Conservation (phyloP, 2,113 vertebrate genomes). For the Hepsetus odoe region DNA sequence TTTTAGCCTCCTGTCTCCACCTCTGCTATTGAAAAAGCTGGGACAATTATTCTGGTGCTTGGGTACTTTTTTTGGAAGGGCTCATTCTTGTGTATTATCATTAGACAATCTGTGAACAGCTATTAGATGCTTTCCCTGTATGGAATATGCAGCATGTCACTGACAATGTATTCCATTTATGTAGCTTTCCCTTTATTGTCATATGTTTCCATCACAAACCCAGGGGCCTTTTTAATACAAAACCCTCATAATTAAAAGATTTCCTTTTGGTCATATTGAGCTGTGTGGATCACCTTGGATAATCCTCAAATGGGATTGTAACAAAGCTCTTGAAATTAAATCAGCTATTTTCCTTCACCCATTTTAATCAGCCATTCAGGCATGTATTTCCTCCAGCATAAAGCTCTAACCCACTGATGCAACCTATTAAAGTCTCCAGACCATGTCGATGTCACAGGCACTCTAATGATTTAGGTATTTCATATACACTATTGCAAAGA, state of each 20-base stretch:
- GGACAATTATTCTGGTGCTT: neutral
- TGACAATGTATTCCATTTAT: too few species aligned
- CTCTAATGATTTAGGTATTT: neutral
- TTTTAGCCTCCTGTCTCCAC: conserved; percentile 3
- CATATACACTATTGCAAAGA: neutral
- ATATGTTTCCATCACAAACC: neutral
- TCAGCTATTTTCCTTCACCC: neutral
- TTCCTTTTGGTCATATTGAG: neutral
- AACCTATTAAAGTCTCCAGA: neutral
- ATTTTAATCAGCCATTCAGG: neutral
- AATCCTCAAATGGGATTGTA: neutral
- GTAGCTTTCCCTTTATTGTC: neutral
- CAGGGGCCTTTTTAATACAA: neutral
- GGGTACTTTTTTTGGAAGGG: neutral
- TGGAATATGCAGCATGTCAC: neutral
- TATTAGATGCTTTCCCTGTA: neutral
- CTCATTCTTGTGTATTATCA: neutral
- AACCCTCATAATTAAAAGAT: neutral
- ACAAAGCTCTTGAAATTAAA: neutral
- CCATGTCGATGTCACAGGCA: neutral
- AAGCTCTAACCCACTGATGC: neutral
- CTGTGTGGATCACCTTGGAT: neutral
- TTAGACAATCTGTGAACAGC: neutral
- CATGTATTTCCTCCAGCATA: neutral
- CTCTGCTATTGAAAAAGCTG: neutral